Conservation (phyloP, 2,888 invertebrate genomes). For the Mechanitis mazaeus region DNA sequence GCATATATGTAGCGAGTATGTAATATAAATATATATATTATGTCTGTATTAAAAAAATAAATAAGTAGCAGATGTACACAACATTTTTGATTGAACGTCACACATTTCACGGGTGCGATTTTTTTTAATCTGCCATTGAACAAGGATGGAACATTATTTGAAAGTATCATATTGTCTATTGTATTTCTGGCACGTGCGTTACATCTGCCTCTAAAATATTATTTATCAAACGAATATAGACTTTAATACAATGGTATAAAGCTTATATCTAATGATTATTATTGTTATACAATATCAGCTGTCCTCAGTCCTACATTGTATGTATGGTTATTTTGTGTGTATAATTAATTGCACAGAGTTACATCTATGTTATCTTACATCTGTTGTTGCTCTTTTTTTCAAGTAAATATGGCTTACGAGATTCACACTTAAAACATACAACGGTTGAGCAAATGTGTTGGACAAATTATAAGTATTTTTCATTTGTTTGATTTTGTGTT, state of each 20-base stretch:
- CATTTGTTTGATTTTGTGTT: too few species aligned
- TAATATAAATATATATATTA: too few species aligned
- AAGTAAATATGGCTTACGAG: background rate
- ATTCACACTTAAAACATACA: too few species aligned
- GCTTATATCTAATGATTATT: background rate
- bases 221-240: slow-evolving; percentile 10
- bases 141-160: slow-evolving; percentile 5
- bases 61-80: background rate
- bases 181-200: slow-evolving; percentile 21
- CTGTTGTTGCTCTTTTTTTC: background rate
- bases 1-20: too few species aligned
- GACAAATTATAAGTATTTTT: too few species aligned
- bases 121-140: slow-evolving; percentile 3
- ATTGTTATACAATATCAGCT: background rate
- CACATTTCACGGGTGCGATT: background rate
- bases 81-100: background rate
- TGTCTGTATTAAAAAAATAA: too few species aligned
- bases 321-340: too few species aligned
- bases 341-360: too few species aligned
- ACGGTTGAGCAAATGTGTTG: too few species aligned
- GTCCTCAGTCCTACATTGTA: background rate
- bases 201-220: slow-evolving; percentile 17
- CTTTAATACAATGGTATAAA: background rate
- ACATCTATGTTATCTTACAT: too few species aligned
- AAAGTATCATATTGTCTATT: slow-evolving; percentile 14